Base-by-base conservation (phyloP, 2,888 invertebrate species). In the Lymantria monacha region DNA sequence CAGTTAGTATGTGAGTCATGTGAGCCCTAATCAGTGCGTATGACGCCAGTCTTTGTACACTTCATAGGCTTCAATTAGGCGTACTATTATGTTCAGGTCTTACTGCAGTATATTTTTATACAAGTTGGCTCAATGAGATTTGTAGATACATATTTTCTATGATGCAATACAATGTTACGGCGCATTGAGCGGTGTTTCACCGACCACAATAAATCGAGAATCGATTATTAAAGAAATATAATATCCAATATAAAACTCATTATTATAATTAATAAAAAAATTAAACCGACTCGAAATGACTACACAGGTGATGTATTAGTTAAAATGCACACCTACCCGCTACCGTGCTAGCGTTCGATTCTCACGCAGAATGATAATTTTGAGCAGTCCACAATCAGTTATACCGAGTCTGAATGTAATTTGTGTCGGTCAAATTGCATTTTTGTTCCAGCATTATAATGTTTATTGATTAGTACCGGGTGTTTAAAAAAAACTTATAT, bases 51-150 rank as follows among this genome's bases (percentile, higher is more conserved):
- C 61, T 51, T 44, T 57, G 59, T 12, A 38, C 69, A 71, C 59
- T 76, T 72, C 41, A 53, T 44, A 48, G 82, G 79, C 65, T 83
- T 82, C 79, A 33, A 44, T 47, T 22, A 22, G 52, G 65, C 74
- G 77, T 70, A 76, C 76, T 73, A 75, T 59, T 40, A 41, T 33
- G 46, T 14, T 53, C 47, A 47, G 44, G 52, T 22, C 48, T 49
- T 58, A 57, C 57, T 57, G 50, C 46, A 60, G 57, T 60, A 53
- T 61, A 61, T 70, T 53, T 56, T 49, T 60, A 43, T 51, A 52
- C 49, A 43, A 42, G 46, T 31, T 42, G 49, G 33, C 42, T 59
- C 66, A 60, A 63, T 63, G 49, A 46, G 53, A 54, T 60, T 57
- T 58, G 55, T 50, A 50, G 50, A 5, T 22, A 22, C 22, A 49